These are phyloP conservation scores for Taeniopygia guttata DNA, from an alignment of 2,797 vertebrate species.

Conservation along the genomic window DNA sequence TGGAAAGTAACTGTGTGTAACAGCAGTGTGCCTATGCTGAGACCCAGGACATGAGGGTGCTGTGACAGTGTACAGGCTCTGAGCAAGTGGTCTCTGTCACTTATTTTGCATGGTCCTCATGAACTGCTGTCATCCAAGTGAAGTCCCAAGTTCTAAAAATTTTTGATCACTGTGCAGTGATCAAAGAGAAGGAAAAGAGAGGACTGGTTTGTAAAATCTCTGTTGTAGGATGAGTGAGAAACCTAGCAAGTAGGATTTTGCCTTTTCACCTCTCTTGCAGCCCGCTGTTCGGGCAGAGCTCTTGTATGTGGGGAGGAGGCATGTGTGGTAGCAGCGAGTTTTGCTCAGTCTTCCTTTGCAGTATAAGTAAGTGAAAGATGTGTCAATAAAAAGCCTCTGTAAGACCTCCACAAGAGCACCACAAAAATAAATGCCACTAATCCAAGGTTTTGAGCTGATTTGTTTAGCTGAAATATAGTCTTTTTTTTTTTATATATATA, in stretches of 20 bases:
- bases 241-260: background rate
- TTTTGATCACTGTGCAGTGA: background rate
- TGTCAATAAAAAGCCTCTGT: background rate
- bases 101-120: background rate
- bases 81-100: background rate
- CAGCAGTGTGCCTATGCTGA: background rate
- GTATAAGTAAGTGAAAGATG: background rate
- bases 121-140: background rate
- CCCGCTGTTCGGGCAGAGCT: accelerated
- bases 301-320: accelerated
- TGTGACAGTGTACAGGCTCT: background rate
- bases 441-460: background rate
- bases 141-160: background rate
- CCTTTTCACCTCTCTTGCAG: background rate
- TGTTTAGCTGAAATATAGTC: background rate
- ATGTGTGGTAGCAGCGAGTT: accelerated
- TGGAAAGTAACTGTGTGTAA: background rate
- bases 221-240: background rate
- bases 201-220: background rate
- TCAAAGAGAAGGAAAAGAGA: background rate
- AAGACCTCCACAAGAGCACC: background rate
- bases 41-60: background rate
- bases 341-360: background rate
- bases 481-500: background rate
- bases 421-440: background rate